Base-by-base conservation (phyloP, 2,113 vertebrate species). In the Seriola dumerili region DNA sequence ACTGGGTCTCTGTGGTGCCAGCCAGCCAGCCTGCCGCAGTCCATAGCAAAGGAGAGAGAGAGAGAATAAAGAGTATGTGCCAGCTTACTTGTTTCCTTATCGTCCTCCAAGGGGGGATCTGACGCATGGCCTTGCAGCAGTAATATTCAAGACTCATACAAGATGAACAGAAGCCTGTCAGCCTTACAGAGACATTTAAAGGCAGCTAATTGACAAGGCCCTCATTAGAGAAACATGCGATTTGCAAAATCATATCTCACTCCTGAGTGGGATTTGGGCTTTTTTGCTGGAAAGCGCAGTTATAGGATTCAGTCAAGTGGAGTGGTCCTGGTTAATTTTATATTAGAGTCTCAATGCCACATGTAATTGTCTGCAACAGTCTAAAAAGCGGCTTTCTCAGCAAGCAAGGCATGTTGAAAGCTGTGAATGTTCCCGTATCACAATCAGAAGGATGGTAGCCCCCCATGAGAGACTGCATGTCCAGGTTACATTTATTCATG, bases 1-100 rank as follows among this genome's bases (percentile, higher is more conserved):
- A 81, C 89, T 62, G 66, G 87, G 88, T 95, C 92, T 95, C 93
- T 84, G 73, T 84, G 83, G 82, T 94, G 88, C 91, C 93, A 85
- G 84, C 80, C 78, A 72, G 86, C 66, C 86, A 70, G 85, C 83
- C 69, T 58, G 58, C 76, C 52, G 50, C 80, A 82, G 86, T 81
- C 70, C 79, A 25, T 32, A 46, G 76, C 69, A 76, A 23, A 68
- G 78, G 50, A 62, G 44, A 70, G 72, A 67, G 59, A 67, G 59
- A 40, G 36, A 64, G 65, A 68, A 75, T 80, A 65, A 83, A 89
- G 91, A 83, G 68, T 81, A 38, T 68, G 81, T 9, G 71, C 68
- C 74, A 68, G 81, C 67, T 88, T 70, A 57, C 85, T 69, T 29
- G n/a, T 89, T 95, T 95, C 92, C 94, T 94, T 91, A 89, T 94